Conservation (phyloP, 2,797 vertebrate species). For the Oceanodroma leucorhoa region DNA sequence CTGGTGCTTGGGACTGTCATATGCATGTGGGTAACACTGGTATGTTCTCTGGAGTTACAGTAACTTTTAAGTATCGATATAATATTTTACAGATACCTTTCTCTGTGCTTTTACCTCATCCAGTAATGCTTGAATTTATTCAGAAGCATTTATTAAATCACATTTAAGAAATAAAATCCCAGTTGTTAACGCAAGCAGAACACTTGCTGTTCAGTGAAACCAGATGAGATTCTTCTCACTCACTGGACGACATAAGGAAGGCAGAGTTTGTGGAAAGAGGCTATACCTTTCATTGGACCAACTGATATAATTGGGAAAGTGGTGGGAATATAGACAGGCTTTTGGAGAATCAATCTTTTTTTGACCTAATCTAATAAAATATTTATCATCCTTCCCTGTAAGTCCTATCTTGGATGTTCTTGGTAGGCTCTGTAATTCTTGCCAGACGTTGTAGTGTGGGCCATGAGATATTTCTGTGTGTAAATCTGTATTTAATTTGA, state of each 20-base stretch:
- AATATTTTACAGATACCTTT: neutral
- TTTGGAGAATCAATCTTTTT: neutral
- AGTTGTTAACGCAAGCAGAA: neutral
- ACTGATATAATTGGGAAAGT: neutral
- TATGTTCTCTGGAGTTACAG: neutral
- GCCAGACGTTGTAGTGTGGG: neutral
- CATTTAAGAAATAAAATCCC: neutral
- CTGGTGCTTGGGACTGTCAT: neutral
- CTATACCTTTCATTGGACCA: neutral
- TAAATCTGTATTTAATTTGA: neutral
- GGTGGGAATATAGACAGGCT: neutral
- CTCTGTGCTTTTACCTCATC: neutral
- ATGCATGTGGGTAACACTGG: fast-evolving
- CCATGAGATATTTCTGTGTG: fast-evolving
- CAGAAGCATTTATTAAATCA: neutral
- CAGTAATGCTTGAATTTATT: neutral
- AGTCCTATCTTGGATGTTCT: neutral
- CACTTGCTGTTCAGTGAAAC: neutral
- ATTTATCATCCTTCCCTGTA: neutral
- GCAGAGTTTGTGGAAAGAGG: neutral
- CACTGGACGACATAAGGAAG: neutral
- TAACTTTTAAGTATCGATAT: neutral
- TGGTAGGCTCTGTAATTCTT: neutral
- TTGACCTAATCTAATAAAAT: neutral
- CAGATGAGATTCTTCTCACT: neutral